Conservation (phyloP, 1,140 invertebrate genomes). For the Holotrichia oblita region DNA sequence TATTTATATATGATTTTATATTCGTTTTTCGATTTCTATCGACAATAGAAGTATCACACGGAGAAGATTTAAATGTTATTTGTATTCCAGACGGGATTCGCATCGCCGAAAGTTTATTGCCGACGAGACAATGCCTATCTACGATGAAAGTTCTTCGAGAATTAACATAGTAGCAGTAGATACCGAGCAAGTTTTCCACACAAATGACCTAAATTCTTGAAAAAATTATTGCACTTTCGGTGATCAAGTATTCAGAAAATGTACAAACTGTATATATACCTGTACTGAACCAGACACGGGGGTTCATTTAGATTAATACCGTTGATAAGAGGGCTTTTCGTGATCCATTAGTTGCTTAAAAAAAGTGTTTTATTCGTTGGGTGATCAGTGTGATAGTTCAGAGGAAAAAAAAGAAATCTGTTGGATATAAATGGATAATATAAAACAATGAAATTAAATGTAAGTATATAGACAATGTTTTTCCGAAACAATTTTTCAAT, state of each 20-base stretch:
- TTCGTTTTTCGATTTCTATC: background rate
- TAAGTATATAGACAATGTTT: background rate
- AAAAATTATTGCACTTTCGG: conserved; percentile 27
- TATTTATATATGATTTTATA: background rate
- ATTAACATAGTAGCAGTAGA: background rate
- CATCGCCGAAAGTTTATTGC: conserved; percentile 17
- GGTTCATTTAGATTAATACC: background rate
- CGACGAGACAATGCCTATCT: background rate
- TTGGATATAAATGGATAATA: conserved; percentile 3
- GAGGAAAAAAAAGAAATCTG: too few species aligned
- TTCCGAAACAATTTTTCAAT: too few species aligned
- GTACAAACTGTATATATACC: conserved; percentile 10
- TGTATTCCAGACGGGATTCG: background rate
- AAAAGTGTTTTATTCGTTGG: background rate
- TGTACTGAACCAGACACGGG: background rate
- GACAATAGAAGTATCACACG: background rate
- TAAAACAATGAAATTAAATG: background rate
- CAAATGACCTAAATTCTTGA: conserved; percentile 22
- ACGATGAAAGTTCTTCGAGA: background rate
- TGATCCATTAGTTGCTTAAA: background rate
- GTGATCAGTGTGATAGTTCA: too few species aligned
- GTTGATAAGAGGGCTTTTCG: background rate
- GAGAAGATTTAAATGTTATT: background rate
- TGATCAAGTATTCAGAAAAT: conserved; percentile 21
- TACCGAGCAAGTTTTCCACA: background rate